phyloP scores from a whole-genome alignment of 2,797 vertebrate species.

The Trichosurus vulpecula region DNA sequence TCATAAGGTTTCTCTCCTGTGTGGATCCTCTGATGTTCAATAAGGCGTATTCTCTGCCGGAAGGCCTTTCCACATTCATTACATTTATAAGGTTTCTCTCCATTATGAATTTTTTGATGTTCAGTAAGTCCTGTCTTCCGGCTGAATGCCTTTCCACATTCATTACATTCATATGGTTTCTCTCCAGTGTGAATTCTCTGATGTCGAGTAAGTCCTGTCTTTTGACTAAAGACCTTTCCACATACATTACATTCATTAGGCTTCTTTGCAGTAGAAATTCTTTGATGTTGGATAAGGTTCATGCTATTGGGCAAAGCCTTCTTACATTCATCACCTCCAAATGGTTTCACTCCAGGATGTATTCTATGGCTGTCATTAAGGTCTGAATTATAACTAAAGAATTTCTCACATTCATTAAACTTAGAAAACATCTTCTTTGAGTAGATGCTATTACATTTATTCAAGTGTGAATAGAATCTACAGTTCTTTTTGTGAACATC shows the following conservation, averaged over 20 bases:
- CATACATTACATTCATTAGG: not conserved
- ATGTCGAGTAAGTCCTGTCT: conserved; percentile 64
- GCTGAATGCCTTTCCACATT: not conserved
- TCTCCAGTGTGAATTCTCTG: conserved; percentile 71
- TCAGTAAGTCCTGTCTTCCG: not conserved
- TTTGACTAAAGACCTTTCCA: conserved; percentile 40
- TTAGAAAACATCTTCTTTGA: not conserved
- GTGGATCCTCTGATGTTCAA: conserved; percentile 19
- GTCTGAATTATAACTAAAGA: not conserved
- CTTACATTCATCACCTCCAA: not conserved
- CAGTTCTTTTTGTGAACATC: not conserved
- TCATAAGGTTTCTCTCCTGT: conserved; percentile 19
- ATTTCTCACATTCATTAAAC: not conserved
- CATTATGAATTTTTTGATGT: not conserved
- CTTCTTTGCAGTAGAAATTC: not conserved
- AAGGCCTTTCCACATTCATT: not conserved
- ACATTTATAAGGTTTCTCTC: conserved; percentile 26
- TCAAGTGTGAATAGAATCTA: not conserved
- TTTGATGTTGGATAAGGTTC: not conserved
- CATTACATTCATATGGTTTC: conserved; percentile 54
- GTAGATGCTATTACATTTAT: not conserved
- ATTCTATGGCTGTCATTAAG: not conserved
- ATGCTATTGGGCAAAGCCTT: not conserved
- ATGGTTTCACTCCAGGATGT: not conserved
- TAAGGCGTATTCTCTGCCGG: not conserved